phyloP scores from a whole-genome alignment of 2,888 invertebrate species.

The Esperia sulphurella region DNA sequence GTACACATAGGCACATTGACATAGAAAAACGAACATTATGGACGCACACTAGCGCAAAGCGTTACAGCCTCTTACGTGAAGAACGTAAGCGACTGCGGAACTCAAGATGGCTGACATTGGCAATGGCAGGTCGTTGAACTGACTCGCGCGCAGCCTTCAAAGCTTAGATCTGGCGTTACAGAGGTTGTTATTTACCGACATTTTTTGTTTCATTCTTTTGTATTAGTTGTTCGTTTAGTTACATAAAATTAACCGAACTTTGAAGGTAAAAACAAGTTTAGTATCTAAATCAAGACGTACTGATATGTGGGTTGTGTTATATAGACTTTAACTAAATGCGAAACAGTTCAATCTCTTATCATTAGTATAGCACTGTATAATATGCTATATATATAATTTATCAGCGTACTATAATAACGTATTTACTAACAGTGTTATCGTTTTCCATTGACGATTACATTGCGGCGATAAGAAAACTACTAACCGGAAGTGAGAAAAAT shows the following conservation, averaged over 20 bases:
- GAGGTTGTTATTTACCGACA: constrained; percentile 52
- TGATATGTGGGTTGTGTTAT: no score
- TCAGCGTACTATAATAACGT: constrained; percentile 21
- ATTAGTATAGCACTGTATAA: constrained; percentile 8
- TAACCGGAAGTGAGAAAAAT: background rate
- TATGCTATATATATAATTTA: constrained; percentile 20
- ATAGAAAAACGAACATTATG: constrained; percentile 74
- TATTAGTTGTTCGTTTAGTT: background rate
- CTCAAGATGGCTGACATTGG: constrained; percentile 80
- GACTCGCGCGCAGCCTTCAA: constrained; percentile 72
- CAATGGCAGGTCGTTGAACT: constrained; percentile 74
- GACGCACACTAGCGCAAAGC: constrained; percentile 60
- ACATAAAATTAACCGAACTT: background rate
- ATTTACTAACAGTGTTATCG: constrained; percentile 22
- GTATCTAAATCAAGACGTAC: background rate
- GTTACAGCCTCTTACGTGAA: constrained; percentile 78
- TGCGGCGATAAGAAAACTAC: constrained; percentile 2
- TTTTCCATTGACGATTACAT: constrained; percentile 22
- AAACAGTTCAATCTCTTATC: background rate
- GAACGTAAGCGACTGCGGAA: constrained; percentile 78
- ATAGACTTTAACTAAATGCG: background rate
- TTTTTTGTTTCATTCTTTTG: constrained; percentile 25
- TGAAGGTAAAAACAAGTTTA: background rate
- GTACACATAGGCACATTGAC: constrained; percentile 46
- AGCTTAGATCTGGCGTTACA: constrained; percentile 76